phyloP scores from a whole-genome alignment of 2,888 invertebrate species.

The Sesia apiformis region DNA sequence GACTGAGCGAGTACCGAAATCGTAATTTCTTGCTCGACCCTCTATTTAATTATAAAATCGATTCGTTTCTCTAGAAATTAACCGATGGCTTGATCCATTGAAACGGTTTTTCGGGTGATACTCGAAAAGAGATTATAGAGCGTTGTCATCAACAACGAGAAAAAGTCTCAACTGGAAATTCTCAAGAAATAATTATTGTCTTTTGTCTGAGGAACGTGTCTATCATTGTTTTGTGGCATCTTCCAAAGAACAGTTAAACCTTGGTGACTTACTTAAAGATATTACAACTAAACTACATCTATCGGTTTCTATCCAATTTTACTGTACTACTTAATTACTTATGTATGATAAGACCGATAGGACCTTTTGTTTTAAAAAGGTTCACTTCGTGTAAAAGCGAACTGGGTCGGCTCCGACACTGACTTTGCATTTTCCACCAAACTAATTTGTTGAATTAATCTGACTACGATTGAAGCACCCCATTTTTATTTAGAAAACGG shows the following conservation, averaged over 20 bases:
- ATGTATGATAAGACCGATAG: too few species aligned
- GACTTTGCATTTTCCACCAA: constrained; percentile 4
- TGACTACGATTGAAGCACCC: constrained; percentile 1
- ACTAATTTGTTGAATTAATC: constrained; percentile 7
- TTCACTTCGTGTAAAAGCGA: not conserved
- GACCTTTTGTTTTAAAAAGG: not conserved
- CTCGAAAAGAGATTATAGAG: constrained; percentile 12
- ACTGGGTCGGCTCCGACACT: not conserved
- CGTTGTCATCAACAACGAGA: constrained; percentile 5
- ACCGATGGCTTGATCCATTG: constrained; percentile 16
- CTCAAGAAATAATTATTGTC: not conserved
- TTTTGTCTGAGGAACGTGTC: not conserved
- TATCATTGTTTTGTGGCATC: not conserved
- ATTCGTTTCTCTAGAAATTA: constrained; percentile 33
- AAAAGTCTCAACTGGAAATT: not conserved
- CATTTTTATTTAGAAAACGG: constrained; percentile 1
- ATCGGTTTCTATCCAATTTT: too few species aligned
- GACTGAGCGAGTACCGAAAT: constrained; percentile 20
- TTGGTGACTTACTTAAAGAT: not conserved
- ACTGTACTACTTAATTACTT: too few species aligned
- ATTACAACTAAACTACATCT: too few species aligned
- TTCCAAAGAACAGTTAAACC: not conserved
- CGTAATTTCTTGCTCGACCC: constrained; percentile 32
- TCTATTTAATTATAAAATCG: constrained; percentile 40
- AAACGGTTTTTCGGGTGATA: not conserved